phyloP scores from a whole-genome alignment of 35 echinoderm and acorn worm species.

The Chiridota heheva region DNA sequence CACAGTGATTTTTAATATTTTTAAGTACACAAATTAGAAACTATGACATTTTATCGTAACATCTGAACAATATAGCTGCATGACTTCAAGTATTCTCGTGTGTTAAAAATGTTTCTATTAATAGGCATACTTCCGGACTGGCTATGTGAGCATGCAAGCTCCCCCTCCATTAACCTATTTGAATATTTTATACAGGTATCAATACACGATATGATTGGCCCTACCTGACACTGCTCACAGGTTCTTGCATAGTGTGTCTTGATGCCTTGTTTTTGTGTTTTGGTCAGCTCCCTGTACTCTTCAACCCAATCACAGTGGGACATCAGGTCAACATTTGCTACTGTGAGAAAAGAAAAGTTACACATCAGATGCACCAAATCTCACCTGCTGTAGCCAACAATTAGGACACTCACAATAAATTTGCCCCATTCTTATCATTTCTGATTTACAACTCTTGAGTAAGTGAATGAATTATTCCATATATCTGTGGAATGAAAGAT shows the following conservation, averaged over 20 bases:
- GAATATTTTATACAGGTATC: background rate
- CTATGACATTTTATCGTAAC: background rate
- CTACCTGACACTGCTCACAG: conserved; percentile 36
- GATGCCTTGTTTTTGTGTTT: conserved; percentile 29
- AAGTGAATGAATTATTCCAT: too few species aligned
- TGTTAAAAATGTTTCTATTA: background rate
- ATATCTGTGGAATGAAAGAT: too few species aligned
- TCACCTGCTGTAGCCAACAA: too few species aligned
- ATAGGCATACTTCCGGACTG: background rate
- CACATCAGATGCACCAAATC: too few species aligned
- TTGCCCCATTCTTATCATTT: too few species aligned
- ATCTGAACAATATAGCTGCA: background rate
- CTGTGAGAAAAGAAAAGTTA: conserved; percentile 7
- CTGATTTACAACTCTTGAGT: too few species aligned
- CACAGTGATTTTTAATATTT: too few species aligned
- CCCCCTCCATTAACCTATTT: background rate
- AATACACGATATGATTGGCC: background rate
- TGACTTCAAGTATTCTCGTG: background rate
- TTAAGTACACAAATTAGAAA: too few species aligned
- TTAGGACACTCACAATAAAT: too few species aligned
- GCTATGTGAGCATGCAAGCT: background rate
- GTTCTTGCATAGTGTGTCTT: conserved; percentile 16
- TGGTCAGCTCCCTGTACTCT: conserved; percentile 24
- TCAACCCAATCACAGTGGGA: conserved; percentile 38
- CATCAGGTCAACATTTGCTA: conserved; percentile 42